Base-by-base conservation (phyloP, 2,888 invertebrate species). In the Dusona sp. region DNA sequence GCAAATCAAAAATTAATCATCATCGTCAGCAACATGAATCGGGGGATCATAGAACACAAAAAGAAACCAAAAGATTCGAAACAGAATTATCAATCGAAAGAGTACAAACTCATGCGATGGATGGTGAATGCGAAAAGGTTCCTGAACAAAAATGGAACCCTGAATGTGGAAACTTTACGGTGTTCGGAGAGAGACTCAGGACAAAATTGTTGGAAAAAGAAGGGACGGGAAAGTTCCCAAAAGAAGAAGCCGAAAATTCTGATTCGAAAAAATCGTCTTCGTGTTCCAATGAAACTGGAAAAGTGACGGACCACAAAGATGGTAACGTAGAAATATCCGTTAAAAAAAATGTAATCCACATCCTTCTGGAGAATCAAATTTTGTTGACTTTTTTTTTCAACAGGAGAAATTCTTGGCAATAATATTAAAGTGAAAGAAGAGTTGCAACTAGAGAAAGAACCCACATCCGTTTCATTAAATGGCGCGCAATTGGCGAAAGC, bases 101-200 rank as follows among this genome's bases (percentile, higher is more conserved):
- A n/a, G 45, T 33, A 42, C 16, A 73, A 68, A 33, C 33, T 6
- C 16, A n/a, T 4, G 36, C 13, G 13, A 11, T 0, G n/a, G 3
- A 42, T 25, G 29, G 67, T 13, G 68, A 74, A 9, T 88, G 90
- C 8, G 57, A 54, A 6, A 87, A 90, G 33, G 87, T 89, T 67
- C 48, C 84, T 0, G 89, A 90, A 45, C 79, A 89, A 81, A 87
- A 83, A 2, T 90, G 89, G 81, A 67, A 87, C 51, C 83, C 85
- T 7, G 83, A 81, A 9, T 87, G 81, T 75, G 77, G 72, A 6
- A 65, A 74, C 4, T 75, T 51, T 9, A 94, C 94, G 0, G 22
- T 94, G 2, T 94, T 91, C 83, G 92, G 92, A 0, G 90, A 92
- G 80, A 89, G 94, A 74, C 86, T 94, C 13, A 88, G 87, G 29